Evolutionary conservation across 2,113 vertebrate genomes (phyloP), one percentile per base, ranked within the genome.

Genomic region (Diphyllodes magnificus): DNA sequence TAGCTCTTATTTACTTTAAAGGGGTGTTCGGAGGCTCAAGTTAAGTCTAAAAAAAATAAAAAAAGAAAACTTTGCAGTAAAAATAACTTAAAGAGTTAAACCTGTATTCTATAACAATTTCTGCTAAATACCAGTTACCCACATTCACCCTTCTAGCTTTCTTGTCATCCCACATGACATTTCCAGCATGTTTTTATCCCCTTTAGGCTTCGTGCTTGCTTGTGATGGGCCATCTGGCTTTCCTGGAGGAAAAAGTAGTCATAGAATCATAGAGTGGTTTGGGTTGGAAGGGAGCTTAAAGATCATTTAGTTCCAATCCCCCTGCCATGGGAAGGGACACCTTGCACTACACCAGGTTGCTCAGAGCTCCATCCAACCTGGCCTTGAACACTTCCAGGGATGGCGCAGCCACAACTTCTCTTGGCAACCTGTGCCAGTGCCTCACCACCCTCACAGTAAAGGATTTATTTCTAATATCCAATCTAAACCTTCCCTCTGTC

Each of bases 281-380:
- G 9, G 10, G 8, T 37, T 42, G 27, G 47, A 86, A 68, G 5
- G 12, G 6, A 42, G 6, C 7, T 54, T 42, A 37, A 33, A 49
- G 22, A 42, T 28, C 6, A 6, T 24, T 4, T 24, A 3, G 1
- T 40, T 47, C 13, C 22, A 60, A 16, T 0, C 0, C 4, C 9
- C 2, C 22, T 42, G 10, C 15, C 11, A 9, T 18, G 39, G 15
- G 7, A 16, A 44, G 23, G 7, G 19, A 20, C 11, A 40, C 35
- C 31, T 86, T 0, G 0, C 27, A 24, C 22, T 37, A 13, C 2
- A 61, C 4, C 53, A 28, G 20, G 8, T 4, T 35, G 11, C 21
- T 53, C 18, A 68, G 13, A 35, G 22, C 1, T 35, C 19, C 18
- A 33, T 21, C 21, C 22, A 54, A 5, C 22, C 25, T 25, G 28